These are phyloP conservation scores for Diphyllodes magnificus DNA, from an alignment of 2,113 vertebrate genomes.

Conservation along the genomic window DNA sequence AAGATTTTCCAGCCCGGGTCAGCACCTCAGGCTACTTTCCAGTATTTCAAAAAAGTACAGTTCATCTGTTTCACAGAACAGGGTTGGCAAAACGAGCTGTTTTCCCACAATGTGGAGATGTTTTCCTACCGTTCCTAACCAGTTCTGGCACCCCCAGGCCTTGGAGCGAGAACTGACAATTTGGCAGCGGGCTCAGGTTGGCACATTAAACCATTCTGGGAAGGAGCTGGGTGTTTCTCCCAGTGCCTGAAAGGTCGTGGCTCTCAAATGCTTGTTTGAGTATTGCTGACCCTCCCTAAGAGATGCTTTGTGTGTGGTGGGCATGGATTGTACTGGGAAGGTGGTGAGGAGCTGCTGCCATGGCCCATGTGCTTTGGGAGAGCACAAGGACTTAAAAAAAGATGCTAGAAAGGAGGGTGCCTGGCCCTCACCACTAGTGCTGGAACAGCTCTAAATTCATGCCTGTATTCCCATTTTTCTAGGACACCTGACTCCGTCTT, in stretches of 20 bases:
- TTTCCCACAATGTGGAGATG: constrained; percentile 3
- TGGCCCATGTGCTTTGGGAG: not conserved
- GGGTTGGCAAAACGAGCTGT: not conserved
- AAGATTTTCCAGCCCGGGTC: not conserved
- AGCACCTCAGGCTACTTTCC: not conserved
- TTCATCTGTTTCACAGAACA: not conserved
- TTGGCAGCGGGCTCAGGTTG: not conserved
- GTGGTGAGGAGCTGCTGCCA: not conserved
- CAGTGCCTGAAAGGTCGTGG: not conserved
- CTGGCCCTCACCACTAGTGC: not conserved
- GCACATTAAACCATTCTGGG: not conserved
- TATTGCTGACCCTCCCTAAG: not conserved
- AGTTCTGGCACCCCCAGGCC: not conserved
- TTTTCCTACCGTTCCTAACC: not conserved
- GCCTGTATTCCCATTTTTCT: not conserved
- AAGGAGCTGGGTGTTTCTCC: not conserved
- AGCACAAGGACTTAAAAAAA: not conserved
- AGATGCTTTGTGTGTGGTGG: not conserved
- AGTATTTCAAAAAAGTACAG: not conserved
- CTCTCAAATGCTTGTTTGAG: not conserved
- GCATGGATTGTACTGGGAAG: not conserved
- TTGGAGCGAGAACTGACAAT: not conserved
- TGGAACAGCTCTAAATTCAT: not conserved
- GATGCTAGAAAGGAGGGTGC: not conserved
- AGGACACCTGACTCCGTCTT: not conserved